Evolutionary conservation across 2,113 vertebrate genomes (phyloP), one percentile per base, ranked within the genome.

Genomic region (Calidris pugnax): DNA sequence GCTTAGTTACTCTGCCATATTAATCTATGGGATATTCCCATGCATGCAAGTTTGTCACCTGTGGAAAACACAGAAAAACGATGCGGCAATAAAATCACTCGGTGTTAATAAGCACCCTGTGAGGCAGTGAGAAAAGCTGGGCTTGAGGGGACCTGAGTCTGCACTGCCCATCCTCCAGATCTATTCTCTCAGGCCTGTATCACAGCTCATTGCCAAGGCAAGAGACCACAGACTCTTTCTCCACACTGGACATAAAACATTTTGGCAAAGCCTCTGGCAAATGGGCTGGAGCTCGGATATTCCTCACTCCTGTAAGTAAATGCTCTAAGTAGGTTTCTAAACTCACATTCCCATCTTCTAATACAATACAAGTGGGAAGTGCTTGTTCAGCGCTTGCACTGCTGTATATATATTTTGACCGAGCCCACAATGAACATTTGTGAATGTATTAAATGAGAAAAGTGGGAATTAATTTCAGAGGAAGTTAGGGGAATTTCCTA

Each of bases 391-490:
- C 5, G 8, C 37, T 59, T 83, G 47, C 57, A 68, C 13, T 47
- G 41, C 17, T 45, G 3, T 45, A 33, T 14, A 33, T 24, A 20
- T 50, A 28, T 73, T 3, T 71, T 35, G 43, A 39, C 66, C 86
- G 55, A 95, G 64, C 68, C 57, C 30, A 63, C 26, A 63, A n/a
- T 5, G 7, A 88, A 88, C 32, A 23, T 67, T 79, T 76, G 33
- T 53, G 24, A 51, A 64, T 47, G 6, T 9, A 71, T 80, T 88
- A 75, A 67, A 92, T 50, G 56, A 78, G 79, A 75, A 75, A 90
- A 90, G 60, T n/a, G 57, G 69, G 60, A 90, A 90, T 4, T 68
- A 6, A 78, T 92, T 94, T 95, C 85, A 92, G 88, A 77, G 43
- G 80, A 90, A 93, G 64, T 51, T 83, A 71, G 6, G 53, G 47